These are phyloP conservation scores for Disparrhopalites patrizii DNA, from an alignment of 2,888 invertebrate species.

Conservation along the genomic window DNA sequence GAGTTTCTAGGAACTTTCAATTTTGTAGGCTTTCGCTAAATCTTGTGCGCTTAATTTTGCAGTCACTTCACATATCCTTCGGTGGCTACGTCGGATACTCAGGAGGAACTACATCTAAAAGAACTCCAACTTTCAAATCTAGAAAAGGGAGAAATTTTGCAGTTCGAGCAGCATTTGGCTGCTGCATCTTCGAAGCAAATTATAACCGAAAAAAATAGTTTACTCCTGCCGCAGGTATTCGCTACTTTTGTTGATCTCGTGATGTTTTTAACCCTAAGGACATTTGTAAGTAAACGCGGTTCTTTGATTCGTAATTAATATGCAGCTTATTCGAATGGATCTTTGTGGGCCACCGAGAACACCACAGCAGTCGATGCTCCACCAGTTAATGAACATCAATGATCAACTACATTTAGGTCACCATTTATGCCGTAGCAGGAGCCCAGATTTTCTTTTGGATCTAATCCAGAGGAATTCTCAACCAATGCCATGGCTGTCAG, in stretches of 20 bases:
- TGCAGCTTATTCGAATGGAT: conserved; percentile 73
- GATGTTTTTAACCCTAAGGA: not conserved
- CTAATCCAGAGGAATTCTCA: conserved; percentile 86
- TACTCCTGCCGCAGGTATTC: conserved; percentile 74
- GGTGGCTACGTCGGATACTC: conserved; percentile 58
- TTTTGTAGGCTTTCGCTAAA: not conserved
- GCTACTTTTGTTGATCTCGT: too few relatives aligned
- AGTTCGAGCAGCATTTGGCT: conserved; percentile 88
- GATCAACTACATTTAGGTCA: conserved; percentile 77
- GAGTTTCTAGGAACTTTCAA: not conserved
- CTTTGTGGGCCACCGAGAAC: conserved; percentile 77
- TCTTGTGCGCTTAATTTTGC: conserved; percentile 28
- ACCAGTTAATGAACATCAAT: conserved; percentile 74
- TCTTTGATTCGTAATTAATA: not conserved
- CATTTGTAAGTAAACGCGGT: not conserved
- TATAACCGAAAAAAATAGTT: conserved; percentile 83
- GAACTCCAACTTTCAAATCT: conserved; percentile 65
- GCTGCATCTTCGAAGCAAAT: conserved; percentile 82
- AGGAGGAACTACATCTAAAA: conserved; percentile 61
- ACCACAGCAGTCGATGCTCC: conserved; percentile 71
- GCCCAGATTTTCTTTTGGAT: conserved; percentile 86
- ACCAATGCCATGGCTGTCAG: conserved; percentile 96
- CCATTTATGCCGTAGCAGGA: conserved; percentile 78
- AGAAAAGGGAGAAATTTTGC: conserved; percentile 73
- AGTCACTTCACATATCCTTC: conserved; percentile 69